Evolutionary conservation across 2,888 invertebrate species (phyloP).

Genomic region (Drymonia ruficornis): DNA sequence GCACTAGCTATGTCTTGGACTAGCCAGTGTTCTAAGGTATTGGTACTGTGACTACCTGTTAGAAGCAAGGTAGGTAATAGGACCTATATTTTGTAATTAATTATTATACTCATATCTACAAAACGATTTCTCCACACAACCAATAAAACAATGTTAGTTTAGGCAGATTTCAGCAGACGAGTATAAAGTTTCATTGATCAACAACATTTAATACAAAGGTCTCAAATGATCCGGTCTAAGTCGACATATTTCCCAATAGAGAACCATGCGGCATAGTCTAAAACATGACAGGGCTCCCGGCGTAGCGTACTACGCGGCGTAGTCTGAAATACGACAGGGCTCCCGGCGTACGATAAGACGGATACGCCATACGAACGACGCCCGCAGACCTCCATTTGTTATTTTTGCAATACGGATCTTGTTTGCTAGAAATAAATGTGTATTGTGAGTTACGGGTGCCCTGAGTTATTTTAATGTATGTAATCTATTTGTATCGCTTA

Average conservation of each 20-base stretch:
- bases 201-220: no score
- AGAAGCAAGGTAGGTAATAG: no score
- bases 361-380: conserved; percentile 27
- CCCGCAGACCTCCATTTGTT: conserved; percentile 35
- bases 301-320: neutral
- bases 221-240: no score
- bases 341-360: conserved; percentile 24
- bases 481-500: conserved; percentile 5
- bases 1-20: no score
- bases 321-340: conserved; percentile 8
- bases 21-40: no score
- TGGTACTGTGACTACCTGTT: no score
- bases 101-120: no score
- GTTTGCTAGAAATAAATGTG: conserved; percentile 25
- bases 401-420: conserved; percentile 40
- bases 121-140: no score
- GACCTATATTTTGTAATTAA: no score
- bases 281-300: conserved; percentile 10
- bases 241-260: neutral
- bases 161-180: no score
- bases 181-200: no score
- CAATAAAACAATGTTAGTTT: no score
- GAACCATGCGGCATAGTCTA: neutral
- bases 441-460: conserved; percentile 23
- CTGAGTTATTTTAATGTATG: conserved; percentile 1